phyloP scores from a whole-genome alignment of 2,888 invertebrate genomes.

The Tinea semifulvella region DNA sequence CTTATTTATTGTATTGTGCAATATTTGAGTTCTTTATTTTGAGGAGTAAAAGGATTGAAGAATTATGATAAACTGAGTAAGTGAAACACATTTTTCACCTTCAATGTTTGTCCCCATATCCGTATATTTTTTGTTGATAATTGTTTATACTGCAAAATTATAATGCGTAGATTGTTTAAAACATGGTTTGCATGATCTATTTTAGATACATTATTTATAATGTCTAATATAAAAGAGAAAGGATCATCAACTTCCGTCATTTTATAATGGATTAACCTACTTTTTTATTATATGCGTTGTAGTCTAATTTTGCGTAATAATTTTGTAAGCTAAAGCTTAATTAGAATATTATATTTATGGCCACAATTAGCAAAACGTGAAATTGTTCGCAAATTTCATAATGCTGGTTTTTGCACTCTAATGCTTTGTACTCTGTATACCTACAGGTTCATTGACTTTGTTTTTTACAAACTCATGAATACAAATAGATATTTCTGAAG shows the following conservation, averaged over 20 bases:
- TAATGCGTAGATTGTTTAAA: background rate
- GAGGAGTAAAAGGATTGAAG: background rate
- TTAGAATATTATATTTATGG: background rate
- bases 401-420: background rate
- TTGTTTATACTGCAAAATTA: background rate
- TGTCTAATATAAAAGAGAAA: conserved; percentile 14
- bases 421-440: background rate
- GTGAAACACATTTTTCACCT: conserved; percentile 30
- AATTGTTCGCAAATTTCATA: background rate
- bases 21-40: background rate
- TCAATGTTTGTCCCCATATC: conserved; percentile 33
- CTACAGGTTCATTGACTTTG: conserved; percentile 2
- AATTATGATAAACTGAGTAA: conserved; percentile 18
- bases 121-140: conserved; percentile 10
- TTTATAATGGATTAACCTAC: conserved; percentile 17
- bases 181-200: background rate
- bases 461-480: background rate
- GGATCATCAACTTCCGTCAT: conserved; percentile 16
- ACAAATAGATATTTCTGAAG: background rate
- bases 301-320: conserved; percentile 3
- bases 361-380: background rate
- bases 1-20: background rate
- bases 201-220: background rate
- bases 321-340: background rate
- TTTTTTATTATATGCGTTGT: conserved; percentile 12